phyloP scores from a whole-genome alignment of 1,140 invertebrate species.

The Rhopalosiphum padi region DNA sequence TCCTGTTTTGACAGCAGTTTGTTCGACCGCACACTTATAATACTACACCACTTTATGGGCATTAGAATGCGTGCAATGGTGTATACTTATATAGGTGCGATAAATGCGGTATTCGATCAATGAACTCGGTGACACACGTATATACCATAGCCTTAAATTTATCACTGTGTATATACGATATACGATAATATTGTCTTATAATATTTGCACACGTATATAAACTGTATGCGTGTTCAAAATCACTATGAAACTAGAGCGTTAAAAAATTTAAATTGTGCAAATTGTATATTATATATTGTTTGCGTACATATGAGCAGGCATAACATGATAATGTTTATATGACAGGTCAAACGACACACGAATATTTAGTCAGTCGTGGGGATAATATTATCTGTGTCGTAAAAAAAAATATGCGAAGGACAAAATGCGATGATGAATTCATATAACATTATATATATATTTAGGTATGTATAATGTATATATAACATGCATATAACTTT shows the following conservation, averaged over 20 bases:
- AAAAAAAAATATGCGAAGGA: constrained; percentile 27
- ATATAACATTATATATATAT: background rate
- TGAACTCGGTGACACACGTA: constrained; percentile 13
- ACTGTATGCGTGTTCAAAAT: background rate
- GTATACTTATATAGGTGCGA: background rate
- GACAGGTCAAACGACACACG: constrained; percentile 28
- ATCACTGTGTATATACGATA: background rate
- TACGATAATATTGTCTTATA: constrained; percentile 10
- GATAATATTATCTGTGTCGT: background rate
- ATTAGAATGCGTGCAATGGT: background rate
- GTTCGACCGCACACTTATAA: background rate
- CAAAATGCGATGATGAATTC: background rate
- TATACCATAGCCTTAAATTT: background rate
- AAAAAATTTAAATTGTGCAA: background rate
- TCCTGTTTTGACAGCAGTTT: background rate
- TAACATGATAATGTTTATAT: background rate
- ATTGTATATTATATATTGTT: constrained; percentile 24
- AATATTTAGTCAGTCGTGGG: background rate
- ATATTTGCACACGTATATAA: background rate
- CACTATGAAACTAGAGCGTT: background rate
- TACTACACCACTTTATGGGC: background rate
- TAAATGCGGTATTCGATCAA: constrained; percentile 7
- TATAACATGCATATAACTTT: background rate
- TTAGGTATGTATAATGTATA: too few relatives aligned
- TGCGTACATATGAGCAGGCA: background rate